phyloP scores from a whole-genome alignment of 2,888 invertebrate genomes.

The Yponomeuta evonymella region DNA sequence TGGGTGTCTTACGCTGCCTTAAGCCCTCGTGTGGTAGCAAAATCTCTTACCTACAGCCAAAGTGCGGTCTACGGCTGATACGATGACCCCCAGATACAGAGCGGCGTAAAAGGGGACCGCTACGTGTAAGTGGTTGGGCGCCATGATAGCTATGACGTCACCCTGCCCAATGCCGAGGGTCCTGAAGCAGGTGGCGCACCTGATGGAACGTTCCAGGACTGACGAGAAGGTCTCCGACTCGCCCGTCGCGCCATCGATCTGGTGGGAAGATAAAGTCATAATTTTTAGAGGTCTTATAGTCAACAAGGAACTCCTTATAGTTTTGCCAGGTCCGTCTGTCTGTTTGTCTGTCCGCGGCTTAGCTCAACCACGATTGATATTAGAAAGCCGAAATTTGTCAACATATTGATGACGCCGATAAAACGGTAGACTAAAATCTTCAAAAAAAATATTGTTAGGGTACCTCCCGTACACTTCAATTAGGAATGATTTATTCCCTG shows the following conservation, averaged over 20 bases:
- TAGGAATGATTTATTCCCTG: too few species aligned
- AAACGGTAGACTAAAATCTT: too few species aligned
- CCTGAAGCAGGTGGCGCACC: conserved; percentile 10
- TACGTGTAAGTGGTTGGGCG: conserved; percentile 16
- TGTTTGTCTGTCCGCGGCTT: too few species aligned
- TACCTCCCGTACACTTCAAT: too few species aligned
- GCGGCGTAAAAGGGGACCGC: conserved; percentile 17
- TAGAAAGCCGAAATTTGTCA: too few species aligned
- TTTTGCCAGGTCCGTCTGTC: too few species aligned
- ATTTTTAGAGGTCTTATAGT: too few species aligned
- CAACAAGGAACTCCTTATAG: too few species aligned
- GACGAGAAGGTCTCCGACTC: conserved; percentile 13
- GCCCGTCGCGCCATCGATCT: conserved; percentile 17
- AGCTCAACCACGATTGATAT: too few species aligned
- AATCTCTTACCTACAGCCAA: conserved; percentile 40
- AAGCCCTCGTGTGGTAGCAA: neutral
- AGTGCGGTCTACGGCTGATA: conserved; percentile 23
- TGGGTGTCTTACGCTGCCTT: too few species aligned
- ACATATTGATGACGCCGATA: too few species aligned
- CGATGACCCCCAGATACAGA: conserved; percentile 12
- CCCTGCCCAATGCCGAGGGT: conserved; percentile 7
- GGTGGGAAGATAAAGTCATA: neutral
- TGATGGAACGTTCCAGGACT: conserved; percentile 12
- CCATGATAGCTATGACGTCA: conserved; percentile 18
- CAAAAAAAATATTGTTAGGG: too few species aligned